Evolutionary conservation across 2,797 vertebrate genomes (phyloP).

Genomic region (Sphenopsis melanotis): DNA sequence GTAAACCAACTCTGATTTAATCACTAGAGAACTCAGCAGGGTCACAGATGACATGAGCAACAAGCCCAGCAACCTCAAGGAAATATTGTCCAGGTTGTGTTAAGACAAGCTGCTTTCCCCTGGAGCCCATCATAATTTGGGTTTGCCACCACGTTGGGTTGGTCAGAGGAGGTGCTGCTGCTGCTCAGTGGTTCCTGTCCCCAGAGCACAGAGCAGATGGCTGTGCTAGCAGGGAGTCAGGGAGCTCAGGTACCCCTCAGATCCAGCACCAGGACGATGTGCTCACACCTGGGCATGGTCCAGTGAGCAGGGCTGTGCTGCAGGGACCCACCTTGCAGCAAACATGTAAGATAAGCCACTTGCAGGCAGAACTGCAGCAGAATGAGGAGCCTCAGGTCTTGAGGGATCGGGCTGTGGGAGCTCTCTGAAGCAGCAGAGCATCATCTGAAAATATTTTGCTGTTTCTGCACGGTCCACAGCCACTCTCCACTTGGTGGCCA

Average conservation of each 20-base stretch:
- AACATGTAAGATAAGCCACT: not conserved
- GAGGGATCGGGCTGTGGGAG: fast-evolving
- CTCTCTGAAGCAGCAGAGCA: not conserved
- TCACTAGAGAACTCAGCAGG: not conserved
- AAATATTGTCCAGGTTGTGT: not conserved
- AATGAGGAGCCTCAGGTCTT: not conserved
- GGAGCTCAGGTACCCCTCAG: not conserved
- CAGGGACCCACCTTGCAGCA: not conserved
- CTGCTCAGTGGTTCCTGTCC: not conserved
- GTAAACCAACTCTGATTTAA: not conserved
- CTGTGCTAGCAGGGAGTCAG: not conserved
- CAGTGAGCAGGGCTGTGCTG: fast-evolving
- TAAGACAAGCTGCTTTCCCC: not conserved
- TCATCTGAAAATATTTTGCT: not conserved
- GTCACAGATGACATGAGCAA: not conserved
- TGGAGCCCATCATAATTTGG: not conserved
- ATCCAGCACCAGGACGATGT: fast-evolving
- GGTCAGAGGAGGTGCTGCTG: not conserved
- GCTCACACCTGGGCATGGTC: not conserved
- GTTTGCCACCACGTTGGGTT: fast-evolving
- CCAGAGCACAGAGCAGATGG: fast-evolving
- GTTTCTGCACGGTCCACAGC: not conserved
- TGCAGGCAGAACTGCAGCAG: not conserved
- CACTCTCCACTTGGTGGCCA: not conserved
- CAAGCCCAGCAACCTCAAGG: not conserved